Conservation (phyloP, 1,140 invertebrate genomes). For the Galendromus occidentalis region DNA sequence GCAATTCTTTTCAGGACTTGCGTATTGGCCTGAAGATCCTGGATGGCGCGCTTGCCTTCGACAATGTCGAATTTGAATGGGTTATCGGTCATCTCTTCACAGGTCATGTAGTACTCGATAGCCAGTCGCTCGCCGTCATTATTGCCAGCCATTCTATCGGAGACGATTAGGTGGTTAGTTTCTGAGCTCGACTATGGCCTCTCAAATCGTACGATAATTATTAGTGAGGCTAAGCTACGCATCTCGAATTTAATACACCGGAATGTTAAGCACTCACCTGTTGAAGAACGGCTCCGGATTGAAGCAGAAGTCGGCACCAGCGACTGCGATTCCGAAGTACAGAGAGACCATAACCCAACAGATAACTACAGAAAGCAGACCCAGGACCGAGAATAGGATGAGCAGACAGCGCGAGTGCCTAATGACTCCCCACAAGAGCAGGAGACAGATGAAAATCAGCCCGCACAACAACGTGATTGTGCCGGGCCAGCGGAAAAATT, state of each 20-base stretch:
- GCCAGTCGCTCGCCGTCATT: background rate
- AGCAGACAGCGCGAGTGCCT: slow-evolving; percentile 58
- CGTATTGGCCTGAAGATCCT: slow-evolving; percentile 43
- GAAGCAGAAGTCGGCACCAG: slow-evolving; percentile 51
- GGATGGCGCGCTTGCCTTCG: slow-evolving; percentile 48
- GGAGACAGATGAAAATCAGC: slow-evolving; percentile 52
- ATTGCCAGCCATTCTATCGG: background rate
- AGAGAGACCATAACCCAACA: slow-evolving; percentile 67
- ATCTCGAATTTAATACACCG: slow-evolving; percentile 19
- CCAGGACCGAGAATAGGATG: slow-evolving; percentile 64
- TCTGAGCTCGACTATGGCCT: too few relatives aligned
- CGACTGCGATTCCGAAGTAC: slow-evolving; percentile 55
- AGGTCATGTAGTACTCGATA: slow-evolving; percentile 18
- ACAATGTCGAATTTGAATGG: slow-evolving; percentile 37
- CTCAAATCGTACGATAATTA: too few relatives aligned
- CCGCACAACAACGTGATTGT: slow-evolving; percentile 54
- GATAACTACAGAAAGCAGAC: slow-evolving; percentile 65
- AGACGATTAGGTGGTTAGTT: too few relatives aligned
- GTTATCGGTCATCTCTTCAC: slow-evolving; percentile 16
- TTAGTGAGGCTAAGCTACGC: too few relatives aligned
- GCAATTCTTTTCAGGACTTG: slow-evolving; percentile 39
- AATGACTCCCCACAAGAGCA: slow-evolving; percentile 57
- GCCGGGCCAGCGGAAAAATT: slow-evolving; percentile 43
- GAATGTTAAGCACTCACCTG: slow-evolving; percentile 22
- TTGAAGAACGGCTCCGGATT: slow-evolving; percentile 40